phyloP scores from a whole-genome alignment of 2,797 vertebrate genomes.

The Streptopelia turtur region DNA sequence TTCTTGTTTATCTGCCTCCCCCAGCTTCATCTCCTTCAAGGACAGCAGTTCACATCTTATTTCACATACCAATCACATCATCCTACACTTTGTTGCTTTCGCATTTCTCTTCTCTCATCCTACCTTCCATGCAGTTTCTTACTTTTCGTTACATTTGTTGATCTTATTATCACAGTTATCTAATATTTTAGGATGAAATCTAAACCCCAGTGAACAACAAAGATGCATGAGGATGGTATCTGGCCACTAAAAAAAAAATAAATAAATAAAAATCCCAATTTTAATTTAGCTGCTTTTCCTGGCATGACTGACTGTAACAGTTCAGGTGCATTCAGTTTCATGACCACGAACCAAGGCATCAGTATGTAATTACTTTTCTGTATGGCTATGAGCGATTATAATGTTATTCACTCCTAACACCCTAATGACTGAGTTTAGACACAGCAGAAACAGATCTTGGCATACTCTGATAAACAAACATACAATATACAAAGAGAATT shows the following conservation, averaged over 20 bases:
- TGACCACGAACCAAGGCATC: not conserved
- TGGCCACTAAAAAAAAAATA: not conserved
- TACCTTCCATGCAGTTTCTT: not conserved
- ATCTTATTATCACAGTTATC: not conserved
- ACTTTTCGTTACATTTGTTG: not conserved
- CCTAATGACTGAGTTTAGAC: not conserved
- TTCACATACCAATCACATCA: not conserved
- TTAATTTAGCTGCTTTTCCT: not conserved
- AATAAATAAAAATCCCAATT: not conserved
- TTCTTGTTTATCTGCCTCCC: not conserved
- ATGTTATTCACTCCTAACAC: constrained; percentile 15
- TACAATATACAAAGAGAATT: not conserved
- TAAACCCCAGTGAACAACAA: not conserved
- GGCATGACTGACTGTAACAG: not conserved
- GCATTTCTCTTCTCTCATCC: not conserved
- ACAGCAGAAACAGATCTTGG: not conserved
- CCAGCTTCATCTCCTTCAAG: not conserved
- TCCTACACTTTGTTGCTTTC: not conserved
- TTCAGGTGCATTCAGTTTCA: not conserved
- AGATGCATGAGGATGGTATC: not conserved
- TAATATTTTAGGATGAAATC: not conserved
- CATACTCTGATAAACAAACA: not conserved
- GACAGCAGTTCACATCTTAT: not conserved
- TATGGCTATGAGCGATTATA: not conserved
- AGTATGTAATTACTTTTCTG: constrained; percentile 27